phyloP scores from a whole-genome alignment of 1,140 invertebrate genomes.

The Heliconius congener region DNA sequence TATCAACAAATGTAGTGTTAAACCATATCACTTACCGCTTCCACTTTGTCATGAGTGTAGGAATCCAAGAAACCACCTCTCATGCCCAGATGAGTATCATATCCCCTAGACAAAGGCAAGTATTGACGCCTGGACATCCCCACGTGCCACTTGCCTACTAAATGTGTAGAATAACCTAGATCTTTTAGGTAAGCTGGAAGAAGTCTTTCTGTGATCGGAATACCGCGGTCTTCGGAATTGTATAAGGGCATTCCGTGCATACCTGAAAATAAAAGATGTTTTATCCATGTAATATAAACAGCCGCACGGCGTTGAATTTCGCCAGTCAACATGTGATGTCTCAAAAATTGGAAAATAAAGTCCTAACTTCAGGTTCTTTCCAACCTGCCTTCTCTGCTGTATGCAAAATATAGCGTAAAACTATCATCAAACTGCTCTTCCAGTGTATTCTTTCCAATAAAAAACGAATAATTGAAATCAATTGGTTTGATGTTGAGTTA shows the following conservation, averaged over 20 bases:
- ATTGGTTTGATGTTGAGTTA: no score
- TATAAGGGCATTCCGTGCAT: slow-evolving; percentile 90
- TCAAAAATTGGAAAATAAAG: neutral
- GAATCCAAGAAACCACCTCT: slow-evolving; percentile 92
- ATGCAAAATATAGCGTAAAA: no score
- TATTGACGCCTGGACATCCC: slow-evolving; percentile 87
- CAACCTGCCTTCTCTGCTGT: no score
- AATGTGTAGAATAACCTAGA: slow-evolving; percentile 90
- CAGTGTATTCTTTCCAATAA: no score
- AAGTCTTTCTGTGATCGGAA: slow-evolving; percentile 86
- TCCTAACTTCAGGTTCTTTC: no score
- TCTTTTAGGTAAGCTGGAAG: slow-evolving; percentile 88
- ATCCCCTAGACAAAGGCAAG: slow-evolving; percentile 90
- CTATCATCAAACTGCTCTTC: no score
- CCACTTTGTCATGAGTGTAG: slow-evolving; percentile 85
- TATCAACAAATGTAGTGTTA: no score
- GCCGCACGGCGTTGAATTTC: no score
- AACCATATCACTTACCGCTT: slow-evolving; percentile 52
- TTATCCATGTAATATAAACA: neutral
- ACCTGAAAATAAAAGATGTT: slow-evolving; percentile 77
- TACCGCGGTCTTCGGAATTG: slow-evolving; percentile 87
- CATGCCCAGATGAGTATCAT: slow-evolving; percentile 92
- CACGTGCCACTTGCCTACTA: slow-evolving; percentile 95
- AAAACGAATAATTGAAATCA: no score
- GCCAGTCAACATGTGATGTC: no score